Percentiles rank a stretch among this genome's conserved stretches.
Evolutionary conservation across 92 coral and sea anemone genomes (phyloP).

Genomic region (Montipora capitata): DNA sequence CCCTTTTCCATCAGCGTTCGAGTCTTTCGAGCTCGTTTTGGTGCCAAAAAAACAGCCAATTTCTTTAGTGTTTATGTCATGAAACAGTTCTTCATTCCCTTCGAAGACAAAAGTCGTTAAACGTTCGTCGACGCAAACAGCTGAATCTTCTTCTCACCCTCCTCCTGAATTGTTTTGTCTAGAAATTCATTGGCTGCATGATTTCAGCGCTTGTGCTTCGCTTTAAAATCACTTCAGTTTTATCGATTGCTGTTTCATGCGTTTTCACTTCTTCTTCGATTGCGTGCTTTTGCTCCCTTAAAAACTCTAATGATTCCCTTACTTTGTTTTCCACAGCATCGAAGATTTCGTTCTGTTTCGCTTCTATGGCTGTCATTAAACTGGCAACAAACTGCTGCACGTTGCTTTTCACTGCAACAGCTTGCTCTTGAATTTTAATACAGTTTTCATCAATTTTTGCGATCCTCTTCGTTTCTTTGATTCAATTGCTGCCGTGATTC

Average conservation of each 20-base stretch:
- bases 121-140: neutral
- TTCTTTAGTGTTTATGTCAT: neutral
- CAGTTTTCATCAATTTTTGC: neutral
- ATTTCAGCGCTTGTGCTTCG: constrained; percentile 28
- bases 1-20: constrained; percentile 25
- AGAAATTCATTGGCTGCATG: neutral
- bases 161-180: neutral
- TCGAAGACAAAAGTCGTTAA: neutral
- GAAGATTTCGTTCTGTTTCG: constrained; percentile 18
- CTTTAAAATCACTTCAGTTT: constrained; percentile 9
- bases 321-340: neutral
- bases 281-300: neutral
- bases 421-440: neutral
- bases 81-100: neutral
- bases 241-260: constrained; percentile 3
- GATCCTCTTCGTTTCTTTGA: neutral
- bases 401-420: constrained; percentile 4
- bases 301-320: neutral
- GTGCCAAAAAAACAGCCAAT: neutral
- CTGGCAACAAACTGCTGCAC: neutral
- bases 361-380: neutral
- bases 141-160: neutral
- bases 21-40: constrained; percentile 1
- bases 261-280: neutral
- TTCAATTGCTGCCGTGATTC: too few species aligned